phyloP scores from a whole-genome alignment of 2,113 vertebrate species.

The Amphilophus citrinellus region DNA sequence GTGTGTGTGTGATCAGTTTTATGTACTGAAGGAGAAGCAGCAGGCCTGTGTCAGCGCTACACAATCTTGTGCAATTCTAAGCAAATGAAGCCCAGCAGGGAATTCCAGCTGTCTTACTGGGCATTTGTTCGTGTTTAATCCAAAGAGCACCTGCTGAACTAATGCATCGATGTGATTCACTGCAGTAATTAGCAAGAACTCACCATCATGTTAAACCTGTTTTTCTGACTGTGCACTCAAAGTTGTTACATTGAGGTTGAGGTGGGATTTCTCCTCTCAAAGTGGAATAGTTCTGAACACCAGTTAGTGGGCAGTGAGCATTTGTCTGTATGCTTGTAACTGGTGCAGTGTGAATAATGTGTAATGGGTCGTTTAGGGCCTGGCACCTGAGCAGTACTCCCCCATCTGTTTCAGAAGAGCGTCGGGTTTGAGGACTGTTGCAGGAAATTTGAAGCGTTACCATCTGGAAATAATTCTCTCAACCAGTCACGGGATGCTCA shows the following conservation, averaged over 20 bases:
- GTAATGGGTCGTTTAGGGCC: neutral
- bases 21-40: neutral
- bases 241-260: constrained; percentile 15
- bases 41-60: constrained; percentile 12
- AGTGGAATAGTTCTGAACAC: neutral
- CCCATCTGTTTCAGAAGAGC: neutral
- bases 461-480: constrained; percentile 37
- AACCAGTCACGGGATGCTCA: neutral
- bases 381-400: constrained; percentile 32
- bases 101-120: neutral
- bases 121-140: constrained; percentile 31
- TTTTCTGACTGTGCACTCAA: neutral
- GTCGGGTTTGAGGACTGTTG: constrained; percentile 3
- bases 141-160: constrained; percentile 41
- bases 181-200: neutral
- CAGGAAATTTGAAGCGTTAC: constrained; percentile 31
- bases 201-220: neutral
- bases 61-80: constrained; percentile 8
- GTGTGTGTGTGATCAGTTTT: constrained; percentile 3
- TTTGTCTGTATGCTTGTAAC: neutral
- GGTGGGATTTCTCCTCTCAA: neutral
- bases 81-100: constrained; percentile 20
- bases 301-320: neutral
- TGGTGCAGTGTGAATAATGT: neutral
- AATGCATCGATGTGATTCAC: neutral